Base-by-base conservation (phyloP, 2,113 vertebrate species). In the Antennarius striatus region DNA sequence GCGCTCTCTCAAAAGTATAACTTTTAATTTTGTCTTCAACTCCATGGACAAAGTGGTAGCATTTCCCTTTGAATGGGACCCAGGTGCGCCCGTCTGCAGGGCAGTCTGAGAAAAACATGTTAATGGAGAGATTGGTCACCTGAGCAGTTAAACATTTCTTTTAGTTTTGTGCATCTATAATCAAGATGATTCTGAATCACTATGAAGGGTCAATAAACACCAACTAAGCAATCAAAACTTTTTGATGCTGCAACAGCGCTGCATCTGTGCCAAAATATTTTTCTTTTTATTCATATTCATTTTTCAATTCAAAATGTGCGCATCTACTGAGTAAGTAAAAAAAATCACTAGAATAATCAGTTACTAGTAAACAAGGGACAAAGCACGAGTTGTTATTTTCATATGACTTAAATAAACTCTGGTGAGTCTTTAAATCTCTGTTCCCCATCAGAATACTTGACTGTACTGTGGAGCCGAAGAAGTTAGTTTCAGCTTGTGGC, bases 21-120 rank as follows among this genome's bases (percentile, higher is more conserved):
- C 80, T 84, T 83, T 93, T 91, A 49, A 82, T 59, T 2, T 56
- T 42, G 43, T 93, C 90, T 70, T 93, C 90, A 16, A 85, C 54
- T 81, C 92, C 92, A 2, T 94, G 93, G 16, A 93, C 80, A 73
- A 93, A 94, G 79, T 92, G 61, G 81, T 92, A 94, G 73, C 93
- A 94, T 51, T 55, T 81, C 43, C 83, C 47, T 16, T 55, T 36
- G 65, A 85, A 89, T 1, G 88, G 84, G 46, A 93, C 84, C 93
- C 93, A 93, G n/a, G 88, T 92, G 32, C 89, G 90, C 62, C 88
- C 89, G 17, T 93, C 93, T 59, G 86, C 88, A 2, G 93, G 92
- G 39, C 93, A 94, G 14, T 92, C 93, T 94, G 77, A 49, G 52
- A 8, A 54, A 61, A 51, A 30, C 8, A 17, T 3, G 16, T 6